Percentiles rank a stretch among this genome's conserved stretches.
Evolutionary conservation across 2,888 invertebrate genomes (phyloP).

Genomic region (Tuberolachnus salignus): DNA sequence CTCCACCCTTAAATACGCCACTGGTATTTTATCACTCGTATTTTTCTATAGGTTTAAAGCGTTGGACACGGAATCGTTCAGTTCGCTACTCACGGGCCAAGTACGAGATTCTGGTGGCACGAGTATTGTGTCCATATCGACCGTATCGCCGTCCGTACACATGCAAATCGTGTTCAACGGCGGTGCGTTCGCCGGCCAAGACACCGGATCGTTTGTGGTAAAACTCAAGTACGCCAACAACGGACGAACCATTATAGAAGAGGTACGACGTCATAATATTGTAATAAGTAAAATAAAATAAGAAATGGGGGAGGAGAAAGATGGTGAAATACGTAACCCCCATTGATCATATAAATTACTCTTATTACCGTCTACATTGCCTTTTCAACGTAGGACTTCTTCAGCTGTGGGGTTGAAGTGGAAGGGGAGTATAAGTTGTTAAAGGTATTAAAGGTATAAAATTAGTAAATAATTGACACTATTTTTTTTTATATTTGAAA

Average conservation of each 20-base stretch:
- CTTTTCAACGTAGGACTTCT: too few relatives aligned
- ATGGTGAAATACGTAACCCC: too few relatives aligned
- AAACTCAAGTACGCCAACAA: constrained; percentile 74
- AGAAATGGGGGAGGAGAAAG: too few relatives aligned
- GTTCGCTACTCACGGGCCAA: constrained; percentile 73
- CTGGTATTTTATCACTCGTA: background rate
- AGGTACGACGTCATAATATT: constrained; percentile 64
- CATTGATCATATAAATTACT: too few relatives aligned
- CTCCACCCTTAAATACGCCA: background rate
- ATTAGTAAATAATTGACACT: too few relatives aligned
- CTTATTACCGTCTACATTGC: too few relatives aligned
- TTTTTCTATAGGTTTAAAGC: constrained; percentile 70
- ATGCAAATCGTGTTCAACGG: constrained; percentile 83
- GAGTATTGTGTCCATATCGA: constrained; percentile 81
- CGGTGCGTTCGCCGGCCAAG: constrained; percentile 69
- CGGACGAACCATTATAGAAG: constrained; percentile 75
- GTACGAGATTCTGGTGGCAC: constrained; percentile 70
- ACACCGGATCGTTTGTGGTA: constrained; percentile 70
- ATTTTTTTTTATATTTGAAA: too few relatives aligned
- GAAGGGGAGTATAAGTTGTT: too few relatives aligned
- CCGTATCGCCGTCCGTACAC: constrained; percentile 77
- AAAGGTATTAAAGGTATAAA: too few relatives aligned
- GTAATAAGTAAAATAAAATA: too few relatives aligned
- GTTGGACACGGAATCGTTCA: constrained; percentile 81
- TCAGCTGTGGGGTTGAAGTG: too few relatives aligned